Conservation (phyloP, 1,140 invertebrate genomes). For the Aphelenchoides fujianensis region DNA sequence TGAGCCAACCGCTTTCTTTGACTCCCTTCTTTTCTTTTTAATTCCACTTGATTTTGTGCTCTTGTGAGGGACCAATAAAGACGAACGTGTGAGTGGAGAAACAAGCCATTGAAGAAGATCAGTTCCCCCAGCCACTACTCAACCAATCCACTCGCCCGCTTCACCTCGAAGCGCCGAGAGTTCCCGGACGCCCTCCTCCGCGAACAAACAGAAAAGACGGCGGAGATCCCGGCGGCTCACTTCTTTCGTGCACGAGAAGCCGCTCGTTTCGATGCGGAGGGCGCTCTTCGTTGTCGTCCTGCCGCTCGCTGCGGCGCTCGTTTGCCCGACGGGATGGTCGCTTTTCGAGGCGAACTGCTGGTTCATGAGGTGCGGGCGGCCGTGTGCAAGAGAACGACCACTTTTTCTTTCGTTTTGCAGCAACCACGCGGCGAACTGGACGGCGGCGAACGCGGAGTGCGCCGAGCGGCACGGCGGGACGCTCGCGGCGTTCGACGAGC, state of each 20-base stretch:
- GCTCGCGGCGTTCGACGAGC: background rate
- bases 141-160: too few species aligned
- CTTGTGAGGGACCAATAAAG: too few species aligned
- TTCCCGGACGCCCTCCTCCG: background rate
- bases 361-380: slow-evolving; percentile 1
- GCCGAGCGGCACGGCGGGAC: background rate
- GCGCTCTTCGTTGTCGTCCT: background rate
- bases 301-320: background rate
- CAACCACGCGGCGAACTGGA: background rate
- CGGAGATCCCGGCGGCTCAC: background rate
- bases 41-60: too few species aligned
- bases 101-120: too few species aligned
- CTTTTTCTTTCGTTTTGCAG: background rate
- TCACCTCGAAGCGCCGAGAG: background rate
- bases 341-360: background rate
- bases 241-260: background rate
- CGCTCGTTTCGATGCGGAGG: background rate
- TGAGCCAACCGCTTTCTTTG: too few species aligned
- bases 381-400: background rate
- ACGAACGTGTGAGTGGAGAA: too few species aligned
- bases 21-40: too few species aligned
- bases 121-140: too few species aligned
- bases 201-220: background rate
- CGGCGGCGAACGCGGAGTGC: background rate
- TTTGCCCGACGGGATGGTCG: background rate